phyloP scores from a whole-genome alignment of 2,797 vertebrate genomes.

The Synaphobranchus kaupii region DNA sequence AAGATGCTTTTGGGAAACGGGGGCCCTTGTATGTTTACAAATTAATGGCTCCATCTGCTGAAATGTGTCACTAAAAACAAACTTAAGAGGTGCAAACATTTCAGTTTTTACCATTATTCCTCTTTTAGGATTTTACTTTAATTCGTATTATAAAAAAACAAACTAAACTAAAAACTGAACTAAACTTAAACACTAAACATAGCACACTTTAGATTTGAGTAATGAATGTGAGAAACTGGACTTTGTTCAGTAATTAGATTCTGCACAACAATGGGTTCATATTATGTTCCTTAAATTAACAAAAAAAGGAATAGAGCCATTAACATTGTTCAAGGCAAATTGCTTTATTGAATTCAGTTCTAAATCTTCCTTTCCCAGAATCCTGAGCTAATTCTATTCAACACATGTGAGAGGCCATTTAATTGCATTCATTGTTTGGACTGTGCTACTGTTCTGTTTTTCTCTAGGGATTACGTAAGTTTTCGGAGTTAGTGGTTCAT shows the following conservation, averaged over 20 bases:
- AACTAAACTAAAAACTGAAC: not conserved
- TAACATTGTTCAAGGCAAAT: not conserved
- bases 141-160: not conserved
- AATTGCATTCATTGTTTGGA: not conserved
- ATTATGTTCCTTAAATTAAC: not conserved
- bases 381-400: not conserved
- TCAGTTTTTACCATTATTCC: not conserved
- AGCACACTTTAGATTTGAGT: not conserved
- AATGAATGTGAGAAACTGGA: not conserved
- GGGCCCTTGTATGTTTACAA: conserved; percentile 17
- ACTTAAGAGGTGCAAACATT: not conserved
- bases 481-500: not conserved
- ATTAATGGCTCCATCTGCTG: not conserved
- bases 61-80: not conserved
- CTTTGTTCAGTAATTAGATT: not conserved
- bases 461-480: too few relatives aligned
- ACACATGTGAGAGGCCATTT: not conserved
- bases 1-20: too few relatives aligned
- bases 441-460: not conserved
- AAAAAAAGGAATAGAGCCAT: not conserved
- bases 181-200: not conserved
- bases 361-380: not conserved
- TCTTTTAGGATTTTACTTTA: not conserved
- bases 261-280: not conserved
- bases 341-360: not conserved